Evolutionary conservation across 2,888 invertebrate species (phyloP).

Genomic region (Hemicrepidius hirtus): DNA sequence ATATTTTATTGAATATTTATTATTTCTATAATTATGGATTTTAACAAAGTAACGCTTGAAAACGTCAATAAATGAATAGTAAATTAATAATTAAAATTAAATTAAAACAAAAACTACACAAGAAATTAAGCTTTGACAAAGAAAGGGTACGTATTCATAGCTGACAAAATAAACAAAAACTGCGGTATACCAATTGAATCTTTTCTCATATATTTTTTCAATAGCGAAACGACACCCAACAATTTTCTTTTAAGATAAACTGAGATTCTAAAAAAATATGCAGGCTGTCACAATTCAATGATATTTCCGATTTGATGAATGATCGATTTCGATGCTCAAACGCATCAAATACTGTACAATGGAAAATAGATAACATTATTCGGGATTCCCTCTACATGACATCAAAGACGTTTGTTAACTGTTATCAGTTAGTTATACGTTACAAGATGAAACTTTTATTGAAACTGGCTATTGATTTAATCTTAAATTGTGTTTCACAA

Average conservation of each 20-base stretch:
- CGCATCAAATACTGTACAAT: conserved; percentile 34
- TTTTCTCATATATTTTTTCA: no score
- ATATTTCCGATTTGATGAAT: conserved; percentile 9
- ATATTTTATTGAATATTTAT: no score
- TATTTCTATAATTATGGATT: no score
- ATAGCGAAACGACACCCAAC: no score
- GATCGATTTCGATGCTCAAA: conserved; percentile 27
- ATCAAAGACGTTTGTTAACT: conserved; percentile 40
- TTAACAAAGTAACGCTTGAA: no score
- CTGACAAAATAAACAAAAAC: no score
- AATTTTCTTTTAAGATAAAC: neutral
- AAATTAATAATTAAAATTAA: no score
- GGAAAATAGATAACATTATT: conserved; percentile 39
- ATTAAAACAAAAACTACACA: no score
- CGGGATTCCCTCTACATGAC: conserved; percentile 35
- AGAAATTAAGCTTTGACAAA: no score
- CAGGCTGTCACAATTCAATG: conserved; percentile 7
- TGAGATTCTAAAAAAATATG: neutral
- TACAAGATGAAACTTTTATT: conserved; percentile 23
- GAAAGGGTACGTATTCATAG: no score
- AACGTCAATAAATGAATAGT: no score
- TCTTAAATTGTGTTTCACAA: neutral
- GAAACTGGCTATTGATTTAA: neutral
- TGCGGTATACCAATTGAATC: no score
- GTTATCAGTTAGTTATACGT: conserved; percentile 4